A percentile compares a stretch with the other conserved stretches of the same genome.
Evolutionary conservation across 2,797 vertebrate species (phyloP).

Genomic region (Iguana delicatissima): DNA sequence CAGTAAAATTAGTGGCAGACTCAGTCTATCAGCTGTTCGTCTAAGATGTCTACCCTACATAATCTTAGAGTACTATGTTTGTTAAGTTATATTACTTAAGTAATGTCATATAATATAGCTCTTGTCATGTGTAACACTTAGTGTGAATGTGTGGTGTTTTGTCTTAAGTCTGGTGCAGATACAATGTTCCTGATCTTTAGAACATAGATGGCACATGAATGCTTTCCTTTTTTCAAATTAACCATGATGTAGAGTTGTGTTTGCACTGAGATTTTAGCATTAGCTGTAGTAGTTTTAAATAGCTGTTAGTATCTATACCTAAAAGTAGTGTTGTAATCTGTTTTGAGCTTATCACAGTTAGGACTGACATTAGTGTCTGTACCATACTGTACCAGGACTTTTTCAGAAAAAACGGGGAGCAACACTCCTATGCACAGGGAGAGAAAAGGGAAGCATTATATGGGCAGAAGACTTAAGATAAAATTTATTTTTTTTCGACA

Average conservation of each 20-base stretch:
- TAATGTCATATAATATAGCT: not conserved
- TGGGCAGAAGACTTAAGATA: not conserved
- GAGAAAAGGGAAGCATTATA: not conserved
- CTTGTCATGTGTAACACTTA: not conserved
- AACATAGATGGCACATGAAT: not conserved
- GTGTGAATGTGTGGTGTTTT: not conserved
- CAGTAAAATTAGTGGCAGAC: not conserved
- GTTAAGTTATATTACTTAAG: too few relatives aligned
- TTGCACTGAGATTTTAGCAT: not conserved
- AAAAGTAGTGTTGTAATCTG: too few relatives aligned
- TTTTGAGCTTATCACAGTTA: not conserved
- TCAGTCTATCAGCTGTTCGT: too few relatives aligned
- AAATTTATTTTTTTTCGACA: not conserved
- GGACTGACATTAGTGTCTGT: not conserved
- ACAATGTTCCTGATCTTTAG: not conserved
- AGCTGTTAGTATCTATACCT: not conserved
- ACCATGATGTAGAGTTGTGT: not conserved
- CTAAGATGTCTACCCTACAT: too few relatives aligned
- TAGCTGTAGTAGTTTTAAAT: not conserved
- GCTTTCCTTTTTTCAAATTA: not conserved
- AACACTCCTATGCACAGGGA: not conserved
- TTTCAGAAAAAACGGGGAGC: not conserved
- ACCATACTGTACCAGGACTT: not conserved
- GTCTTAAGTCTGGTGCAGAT: not conserved
- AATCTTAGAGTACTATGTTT: not conserved